Evolutionary conservation across 2,888 invertebrate genomes (phyloP), one percentile per base, ranked within the genome.

Genomic region (Lysandra bellargus): DNA sequence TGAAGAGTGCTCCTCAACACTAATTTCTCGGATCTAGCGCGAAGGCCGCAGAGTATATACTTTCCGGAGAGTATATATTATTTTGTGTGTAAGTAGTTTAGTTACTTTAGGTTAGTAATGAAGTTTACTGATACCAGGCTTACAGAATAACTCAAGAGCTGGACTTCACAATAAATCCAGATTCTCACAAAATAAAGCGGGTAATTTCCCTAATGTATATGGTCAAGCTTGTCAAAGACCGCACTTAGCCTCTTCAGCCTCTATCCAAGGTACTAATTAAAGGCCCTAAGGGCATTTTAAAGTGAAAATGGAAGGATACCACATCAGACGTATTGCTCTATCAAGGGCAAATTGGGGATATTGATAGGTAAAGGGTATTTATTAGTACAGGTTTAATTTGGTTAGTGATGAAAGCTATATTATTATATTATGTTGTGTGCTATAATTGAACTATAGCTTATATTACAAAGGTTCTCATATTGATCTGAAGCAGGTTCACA

Each of bases 201-300:
- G 93, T 93, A 94, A 94, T 95, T 94, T 93, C 89, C 90, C 94
- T 94, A 95, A 95, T 95, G 95, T 92, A 94, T 89, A 93, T 87
- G 94, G 94, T 94, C 91, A 90, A 90, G 89, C 89, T 91, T 92
- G 92, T 93, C 92, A 92, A 57, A 88, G 91, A 91, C 92, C 90
- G 89, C 91, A 90, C 91, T 91, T 90, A 87, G 77, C 88, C 82
- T 17, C 79, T 80, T 79, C 79, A 80, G n/a, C n/a, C n/a, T n/a
- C n/a, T 83, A 83, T 81, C 83, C 83, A 88, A 91, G 90, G 92
- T 89, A 87, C 88, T 91, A 92, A 92, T 93, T 93, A 93, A 75
- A 78, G 74, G 80, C 37, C 60, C n/a, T 60, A 17, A 4, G 61
- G 75, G 23, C 12, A 61, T 64, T 64, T 79, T 79, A 64, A 79